Evolutionary conservation across 2,797 vertebrate genomes (phyloP), one percentile per base, ranked within the genome.

Genomic region (Semaprochilodus insignis): DNA sequence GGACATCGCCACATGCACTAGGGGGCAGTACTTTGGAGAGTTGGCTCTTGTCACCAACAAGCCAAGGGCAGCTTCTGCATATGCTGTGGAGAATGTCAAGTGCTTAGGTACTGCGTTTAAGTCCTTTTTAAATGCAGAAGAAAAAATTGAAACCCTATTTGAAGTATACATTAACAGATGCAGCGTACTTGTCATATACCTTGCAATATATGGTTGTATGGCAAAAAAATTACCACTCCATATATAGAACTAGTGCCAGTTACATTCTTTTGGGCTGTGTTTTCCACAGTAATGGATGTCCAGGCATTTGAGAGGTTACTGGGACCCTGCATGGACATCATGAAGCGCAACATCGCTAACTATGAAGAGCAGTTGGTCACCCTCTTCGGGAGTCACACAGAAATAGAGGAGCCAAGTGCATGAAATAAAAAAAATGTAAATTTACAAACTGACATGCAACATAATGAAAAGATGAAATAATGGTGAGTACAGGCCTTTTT

Each of bases 291-390:
- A 85, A 96, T 99, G 97, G 98, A 98, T 76, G 94, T 99, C 83
- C 93, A 99, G 91, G 98, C 98, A 80, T 99, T 99, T 85, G 98
- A 99, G 95, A 97, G 98, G 91, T 94, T 99, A 93, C 93, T 99
- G 93, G 98, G 98, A 88, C 98, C 98, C 27, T 99, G 98, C 95
- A 99, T 97, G 98, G 98, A 99, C 92, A 99, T 99, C 93, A 99
- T 99, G 97, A 99, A 99, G 94, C 97, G 98, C 87, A 99, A 99
- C 93, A 99, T 99, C 90, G 95, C 96, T 66, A 99, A 99, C 93
- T 99, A 99, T 81, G 97, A 99, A 91, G 98, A 99, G 90, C 98
- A 99, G 88, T 95, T 99, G 87, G 95, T 97, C 84, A 95, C 95
- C 86, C 93, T 99, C 86, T 99, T 99, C 94, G 97, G 96, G 92